Base-by-base conservation (phyloP, 2,113 vertebrate genomes). In the Engystomops pustulosus region DNA sequence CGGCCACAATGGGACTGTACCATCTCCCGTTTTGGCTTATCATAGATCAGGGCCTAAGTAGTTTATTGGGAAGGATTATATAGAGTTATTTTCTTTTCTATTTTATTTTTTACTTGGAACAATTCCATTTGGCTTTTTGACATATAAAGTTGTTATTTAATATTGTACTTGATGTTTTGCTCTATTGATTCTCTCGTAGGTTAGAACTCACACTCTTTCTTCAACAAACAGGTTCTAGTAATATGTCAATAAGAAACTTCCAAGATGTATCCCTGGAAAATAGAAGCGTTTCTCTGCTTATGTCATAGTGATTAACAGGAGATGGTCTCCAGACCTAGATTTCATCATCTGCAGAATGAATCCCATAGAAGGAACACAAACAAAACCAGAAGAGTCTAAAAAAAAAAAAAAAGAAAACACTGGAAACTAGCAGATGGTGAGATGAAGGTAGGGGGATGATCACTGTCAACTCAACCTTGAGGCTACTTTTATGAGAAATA, bases 301-400 rank as follows among this genome's bases (percentile, higher is more conserved):
- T 36, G 49, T 77, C 49, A 53, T 14, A 18, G 9, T 9, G 8
- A 7, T 20, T 55, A 53, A 76, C 47, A 47, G 27, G 3, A 27
- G 70, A 72, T 47, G 36, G 53, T 76, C 18, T 53, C 72, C 72
- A 75, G 71, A 75, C 34, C 45, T 9, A 11, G 17, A 53, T 75
- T 53, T 20, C 47, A 51, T 75, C 71, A 30, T 49, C 23, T 20
- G 25, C 27, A 55, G 47, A 76, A 76, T 36, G 18, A 76, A 76
- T 76, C 47, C 27, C 72, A 53, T 53, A 53, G 30, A 53, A 53
- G 72, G 72, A n/a, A 76, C 53, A 76, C 23, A 51, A 75, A 53
- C 71, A 76, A 27, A n/a, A 27, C 41, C 41, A 47, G 20, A 72
- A 25, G 69, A 25, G 14, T 51, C 14, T n/a, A n/a, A n/a, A n/a